phyloP scores from a whole-genome alignment of 2,113 vertebrate genomes.

The Vanacampus margaritifer region DNA sequence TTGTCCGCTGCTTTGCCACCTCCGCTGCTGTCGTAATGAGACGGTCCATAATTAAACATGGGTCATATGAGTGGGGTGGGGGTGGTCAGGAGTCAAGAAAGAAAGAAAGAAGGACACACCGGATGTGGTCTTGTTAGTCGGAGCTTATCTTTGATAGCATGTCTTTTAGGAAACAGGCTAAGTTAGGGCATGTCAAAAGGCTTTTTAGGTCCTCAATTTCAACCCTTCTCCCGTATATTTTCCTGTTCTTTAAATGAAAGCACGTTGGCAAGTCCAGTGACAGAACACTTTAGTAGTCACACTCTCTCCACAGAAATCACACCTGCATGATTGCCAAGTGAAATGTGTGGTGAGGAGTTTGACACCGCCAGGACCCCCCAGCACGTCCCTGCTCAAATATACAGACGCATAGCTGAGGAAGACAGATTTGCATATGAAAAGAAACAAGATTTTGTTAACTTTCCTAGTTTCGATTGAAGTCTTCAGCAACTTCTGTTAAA shows the following conservation, averaged over 20 bases:
- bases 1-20: constrained; percentile 25
- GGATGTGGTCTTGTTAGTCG: constrained; percentile 53
- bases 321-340: constrained; percentile 44
- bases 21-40: constrained; percentile 40
- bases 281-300: constrained; percentile 38
- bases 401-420: constrained; percentile 29
- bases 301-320: constrained; percentile 55
- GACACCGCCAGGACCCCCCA: constrained; percentile 34
- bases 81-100: constrained; percentile 29
- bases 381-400: constrained; percentile 27
- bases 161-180: constrained; percentile 26
- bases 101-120: constrained; percentile 22
- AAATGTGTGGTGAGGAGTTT: constrained; percentile 35
- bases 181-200: not conserved
- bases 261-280: constrained; percentile 16
- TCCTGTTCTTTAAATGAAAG: constrained; percentile 21
- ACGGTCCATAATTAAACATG: constrained; percentile 52
- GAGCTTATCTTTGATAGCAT: constrained; percentile 58
- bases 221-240: constrained; percentile 2
- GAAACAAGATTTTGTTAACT: not conserved
- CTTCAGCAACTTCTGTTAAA: no score
- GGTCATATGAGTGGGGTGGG: constrained; percentile 49
- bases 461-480: no score
- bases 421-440: not conserved
- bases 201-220: not conserved